phyloP scores from a whole-genome alignment of 2,888 invertebrate genomes.

The Latheticus oryzae region DNA sequence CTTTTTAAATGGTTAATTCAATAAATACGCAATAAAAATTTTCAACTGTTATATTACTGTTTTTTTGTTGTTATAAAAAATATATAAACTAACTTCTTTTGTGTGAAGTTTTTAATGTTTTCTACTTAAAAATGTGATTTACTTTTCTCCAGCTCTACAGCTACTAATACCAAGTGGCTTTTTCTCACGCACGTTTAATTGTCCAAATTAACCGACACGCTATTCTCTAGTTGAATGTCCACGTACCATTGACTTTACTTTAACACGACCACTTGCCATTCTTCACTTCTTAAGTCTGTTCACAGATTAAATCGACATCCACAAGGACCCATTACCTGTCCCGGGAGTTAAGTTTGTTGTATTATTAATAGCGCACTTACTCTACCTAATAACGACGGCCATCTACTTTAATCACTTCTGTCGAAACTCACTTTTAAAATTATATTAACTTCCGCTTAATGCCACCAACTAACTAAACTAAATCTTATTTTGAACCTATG shows the following conservation, averaged over 20 bases:
- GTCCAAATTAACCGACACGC: slow-evolving; percentile 37
- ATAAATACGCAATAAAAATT: slow-evolving; percentile 17
- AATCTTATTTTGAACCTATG: too few relatives aligned
- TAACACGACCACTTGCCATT: slow-evolving; percentile 15
- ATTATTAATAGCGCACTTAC: slow-evolving; percentile 21
- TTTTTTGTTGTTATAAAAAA: background rate
- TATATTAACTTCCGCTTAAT: too few relatives aligned
- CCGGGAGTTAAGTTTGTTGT: slow-evolving; percentile 9
- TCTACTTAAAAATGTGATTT: slow-evolving; percentile 31
- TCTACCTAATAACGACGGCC: slow-evolving; percentile 3
- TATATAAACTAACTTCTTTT: slow-evolving; percentile 14
- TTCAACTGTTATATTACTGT: slow-evolving; percentile 1
- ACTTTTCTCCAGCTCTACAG: slow-evolving; percentile 21
- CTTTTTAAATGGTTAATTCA: slow-evolving; percentile 17
- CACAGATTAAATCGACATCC: slow-evolving; percentile 17
- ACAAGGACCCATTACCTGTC: slow-evolving; percentile 19
- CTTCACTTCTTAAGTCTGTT: slow-evolving; percentile 19
- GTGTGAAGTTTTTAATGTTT: slow-evolving; percentile 13
- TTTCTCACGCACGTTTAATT: slow-evolving; percentile 38
- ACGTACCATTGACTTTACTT: slow-evolving; percentile 24
- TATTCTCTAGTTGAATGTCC: slow-evolving; percentile 27
- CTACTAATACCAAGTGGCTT: slow-evolving; percentile 31
- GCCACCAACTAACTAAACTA: too few relatives aligned
- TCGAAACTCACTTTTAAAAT: too few relatives aligned
- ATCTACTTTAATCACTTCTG: background rate